Percentiles rank a stretch among this genome's conserved stretches.
These are phyloP conservation scores for Peromyscus aztecus DNA, from an alignment of 2,797 vertebrate genomes.

Conservation along the genomic window DNA sequence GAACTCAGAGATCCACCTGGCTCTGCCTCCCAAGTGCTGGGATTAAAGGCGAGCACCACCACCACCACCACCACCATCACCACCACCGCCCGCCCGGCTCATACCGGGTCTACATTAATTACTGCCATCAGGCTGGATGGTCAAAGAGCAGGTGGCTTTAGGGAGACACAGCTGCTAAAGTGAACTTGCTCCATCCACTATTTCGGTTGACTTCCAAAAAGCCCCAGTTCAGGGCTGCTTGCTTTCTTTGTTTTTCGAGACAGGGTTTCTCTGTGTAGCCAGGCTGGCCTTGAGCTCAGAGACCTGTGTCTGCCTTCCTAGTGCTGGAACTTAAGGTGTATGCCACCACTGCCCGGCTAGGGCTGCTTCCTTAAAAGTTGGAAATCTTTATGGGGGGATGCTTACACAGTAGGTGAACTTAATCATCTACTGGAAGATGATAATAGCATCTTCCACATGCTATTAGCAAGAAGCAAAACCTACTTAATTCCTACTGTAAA, in stretches of 20 bases:
- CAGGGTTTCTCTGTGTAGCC: not conserved
- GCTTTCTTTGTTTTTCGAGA: not conserved
- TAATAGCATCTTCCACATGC: not conserved
- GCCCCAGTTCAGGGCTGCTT: not conserved
- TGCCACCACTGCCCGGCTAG: not conserved
- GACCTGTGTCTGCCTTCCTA: not conserved
- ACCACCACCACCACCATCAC: too few species aligned
- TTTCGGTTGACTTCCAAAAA: conserved; percentile 49
- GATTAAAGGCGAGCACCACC: too few species aligned
- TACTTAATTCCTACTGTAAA: conserved; percentile 38
- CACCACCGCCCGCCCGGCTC: too few species aligned
- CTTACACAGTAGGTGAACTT: conserved; percentile 48
- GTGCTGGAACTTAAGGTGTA: not conserved
- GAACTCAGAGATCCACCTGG: too few species aligned
- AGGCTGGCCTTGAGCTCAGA: not conserved
- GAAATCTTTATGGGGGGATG: conserved; percentile 35
- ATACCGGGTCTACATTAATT: not conserved
- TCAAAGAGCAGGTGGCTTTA: not conserved
- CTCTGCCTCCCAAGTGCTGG: too few species aligned
- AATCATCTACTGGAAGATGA: not conserved
- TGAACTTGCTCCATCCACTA: conserved; percentile 1
- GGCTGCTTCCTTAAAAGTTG: conserved; percentile 20
- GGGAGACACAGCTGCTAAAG: not conserved
- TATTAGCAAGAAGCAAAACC: conserved; percentile 48
- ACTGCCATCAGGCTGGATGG: not conserved